phyloP scores from a whole-genome alignment of 2,888 invertebrate species.

The Proisotoma minuta region DNA sequence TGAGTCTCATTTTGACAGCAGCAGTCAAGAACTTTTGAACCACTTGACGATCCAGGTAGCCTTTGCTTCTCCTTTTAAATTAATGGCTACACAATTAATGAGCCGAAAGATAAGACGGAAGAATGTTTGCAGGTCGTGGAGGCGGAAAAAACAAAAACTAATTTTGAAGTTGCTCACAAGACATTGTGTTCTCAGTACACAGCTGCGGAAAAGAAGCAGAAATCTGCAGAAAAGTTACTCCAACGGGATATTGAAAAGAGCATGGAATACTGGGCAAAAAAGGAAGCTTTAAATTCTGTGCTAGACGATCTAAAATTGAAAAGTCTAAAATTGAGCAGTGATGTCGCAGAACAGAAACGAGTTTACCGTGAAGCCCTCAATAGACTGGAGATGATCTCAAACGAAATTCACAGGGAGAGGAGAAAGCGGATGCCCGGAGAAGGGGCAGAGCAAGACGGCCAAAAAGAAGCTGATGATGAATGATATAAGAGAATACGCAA shows the following conservation, averaged over 20 bases:
- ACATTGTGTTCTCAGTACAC: constrained; percentile 68
- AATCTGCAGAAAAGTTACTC: constrained; percentile 74
- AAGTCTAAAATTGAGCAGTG: constrained; percentile 73
- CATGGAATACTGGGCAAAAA: constrained; percentile 85
- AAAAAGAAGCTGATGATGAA: constrained; percentile 54
- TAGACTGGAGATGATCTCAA: constrained; percentile 82
- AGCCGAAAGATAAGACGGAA: not conserved
- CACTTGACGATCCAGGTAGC: constrained; percentile 85
- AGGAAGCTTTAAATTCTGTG: constrained; percentile 77
- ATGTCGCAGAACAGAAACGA: constrained; percentile 72
- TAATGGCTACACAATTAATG: too few species aligned
- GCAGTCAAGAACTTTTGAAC: constrained; percentile 96
- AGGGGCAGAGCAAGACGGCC: constrained; percentile 63
- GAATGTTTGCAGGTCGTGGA: constrained; percentile 69
- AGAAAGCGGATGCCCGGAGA: constrained; percentile 57
- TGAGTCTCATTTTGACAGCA: constrained; percentile 76
- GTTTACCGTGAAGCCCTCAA: constrained; percentile 77
- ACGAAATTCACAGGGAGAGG: constrained; percentile 78
- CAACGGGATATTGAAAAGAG: constrained; percentile 79
- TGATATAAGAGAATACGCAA: constrained; percentile 14
- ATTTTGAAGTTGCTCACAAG: constrained; percentile 82
- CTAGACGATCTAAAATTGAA: constrained; percentile 77
- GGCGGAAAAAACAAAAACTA: constrained; percentile 83
- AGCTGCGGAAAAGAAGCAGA: constrained; percentile 72
- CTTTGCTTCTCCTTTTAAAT: not conserved